Percentiles rank a stretch among this genome's conserved stretches.
phyloP scores from a whole-genome alignment of 2,113 vertebrate genomes.

The Calidris pugnax region DNA sequence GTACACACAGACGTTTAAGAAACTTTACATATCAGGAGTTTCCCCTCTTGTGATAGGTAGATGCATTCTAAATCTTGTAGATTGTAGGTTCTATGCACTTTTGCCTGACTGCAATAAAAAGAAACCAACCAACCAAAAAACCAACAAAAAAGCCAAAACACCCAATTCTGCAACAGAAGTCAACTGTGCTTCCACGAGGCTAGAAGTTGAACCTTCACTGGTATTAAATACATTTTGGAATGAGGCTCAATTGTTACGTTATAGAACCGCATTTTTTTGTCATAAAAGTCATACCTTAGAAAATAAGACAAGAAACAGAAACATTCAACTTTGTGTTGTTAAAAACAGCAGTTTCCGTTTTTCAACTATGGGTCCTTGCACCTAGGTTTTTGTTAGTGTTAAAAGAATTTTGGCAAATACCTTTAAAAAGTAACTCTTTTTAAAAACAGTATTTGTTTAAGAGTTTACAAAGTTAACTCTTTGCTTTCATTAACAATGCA shows the following conservation, averaged over 20 bases:
- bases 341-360: neutral
- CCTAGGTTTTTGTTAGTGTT: neutral
- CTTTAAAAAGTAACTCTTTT: neutral
- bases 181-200: neutral
- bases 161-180: neutral
- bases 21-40: neutral
- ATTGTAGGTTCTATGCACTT: neutral
- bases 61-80: neutral
- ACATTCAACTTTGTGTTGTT: neutral
- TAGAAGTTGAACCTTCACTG: neutral
- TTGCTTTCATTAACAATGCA: neutral
- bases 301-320: neutral
- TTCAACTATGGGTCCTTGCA: fast-evolving
- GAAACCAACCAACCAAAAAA: too few relatives aligned
- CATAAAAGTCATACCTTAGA: neutral
- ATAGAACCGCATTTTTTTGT: neutral
- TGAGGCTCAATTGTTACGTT: neutral
- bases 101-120: neutral
- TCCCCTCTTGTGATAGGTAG: neutral
- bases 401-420: neutral
- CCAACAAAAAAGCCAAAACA: neutral
- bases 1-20: neutral
- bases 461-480: neutral
- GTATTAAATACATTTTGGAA: neutral
- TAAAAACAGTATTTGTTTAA: neutral